A percentile compares a stretch with the other conserved stretches of the same genome.
Evolutionary conservation across 2,797 vertebrate genomes (phyloP).

Genomic region (Naso thynnoides): DNA sequence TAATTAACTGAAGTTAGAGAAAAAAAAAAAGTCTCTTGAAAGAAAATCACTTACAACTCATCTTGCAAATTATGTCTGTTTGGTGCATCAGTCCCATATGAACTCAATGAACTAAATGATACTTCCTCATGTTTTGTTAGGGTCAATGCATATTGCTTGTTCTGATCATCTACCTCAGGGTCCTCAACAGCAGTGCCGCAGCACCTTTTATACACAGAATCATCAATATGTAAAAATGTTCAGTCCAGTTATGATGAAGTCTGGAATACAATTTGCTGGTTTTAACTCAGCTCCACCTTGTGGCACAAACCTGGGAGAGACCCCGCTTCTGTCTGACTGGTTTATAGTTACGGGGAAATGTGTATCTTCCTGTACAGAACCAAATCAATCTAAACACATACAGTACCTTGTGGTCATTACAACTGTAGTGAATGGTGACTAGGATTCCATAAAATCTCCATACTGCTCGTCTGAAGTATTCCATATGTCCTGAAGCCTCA

Average conservation of each 20-base stretch:
- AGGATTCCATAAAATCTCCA: too few species aligned
- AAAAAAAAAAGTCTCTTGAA: too few species aligned
- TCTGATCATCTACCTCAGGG: not conserved
- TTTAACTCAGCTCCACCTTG: not conserved
- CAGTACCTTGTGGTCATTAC: too few species aligned
- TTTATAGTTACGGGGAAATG: not conserved
- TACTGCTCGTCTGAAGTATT: too few species aligned
- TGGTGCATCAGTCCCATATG: too few species aligned
- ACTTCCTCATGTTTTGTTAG: not conserved
- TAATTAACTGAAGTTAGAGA: too few species aligned
- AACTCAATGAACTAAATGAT: not conserved
- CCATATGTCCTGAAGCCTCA: too few species aligned
- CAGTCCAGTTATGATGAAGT: constrained; percentile 1
- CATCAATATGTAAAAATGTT: not conserved
- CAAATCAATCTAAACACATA: not conserved
- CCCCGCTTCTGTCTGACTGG: not conserved
- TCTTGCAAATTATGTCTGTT: too few species aligned
- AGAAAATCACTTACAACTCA: too few species aligned
- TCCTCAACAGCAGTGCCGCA: not conserved
- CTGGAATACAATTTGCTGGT: not conserved
- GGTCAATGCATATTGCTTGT: not conserved
- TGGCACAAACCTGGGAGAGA: not conserved
- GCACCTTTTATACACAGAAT: constrained; percentile 3
- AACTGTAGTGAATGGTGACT: too few species aligned
- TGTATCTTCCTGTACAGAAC: not conserved